These are phyloP conservation scores for Glossophaga mutica DNA, from an alignment of 2,797 vertebrate genomes.

Conservation along the genomic window DNA sequence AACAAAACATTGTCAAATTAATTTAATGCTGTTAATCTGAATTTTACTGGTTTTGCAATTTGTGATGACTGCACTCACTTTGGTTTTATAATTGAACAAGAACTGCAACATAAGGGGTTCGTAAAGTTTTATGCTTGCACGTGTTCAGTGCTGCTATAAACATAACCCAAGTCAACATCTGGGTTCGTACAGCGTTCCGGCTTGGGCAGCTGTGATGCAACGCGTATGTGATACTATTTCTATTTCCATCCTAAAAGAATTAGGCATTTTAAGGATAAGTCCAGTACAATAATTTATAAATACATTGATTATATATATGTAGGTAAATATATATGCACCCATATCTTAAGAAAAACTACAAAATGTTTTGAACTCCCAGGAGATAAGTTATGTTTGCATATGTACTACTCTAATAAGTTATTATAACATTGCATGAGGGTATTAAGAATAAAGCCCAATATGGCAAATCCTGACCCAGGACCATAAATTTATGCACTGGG, in stretches of 20 bases:
- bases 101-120: background rate
- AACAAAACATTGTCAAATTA: constrained; percentile 9
- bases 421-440: background rate
- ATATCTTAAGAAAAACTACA: background rate
- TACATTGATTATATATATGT: background rate
- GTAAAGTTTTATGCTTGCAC: constrained; percentile 32
- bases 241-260: background rate
- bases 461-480: background rate
- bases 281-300: background rate
- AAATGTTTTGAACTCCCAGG: background rate
- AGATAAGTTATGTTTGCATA: background rate
- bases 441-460: background rate
- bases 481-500: background rate
- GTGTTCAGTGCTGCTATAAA: constrained; percentile 49
- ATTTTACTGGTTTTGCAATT: constrained; percentile 45
- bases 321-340: background rate
- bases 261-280: constrained; percentile 13
- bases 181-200: background rate
- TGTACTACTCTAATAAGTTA: background rate
- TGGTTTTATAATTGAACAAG: constrained; percentile 52
- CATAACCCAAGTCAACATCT: constrained; percentile 47
- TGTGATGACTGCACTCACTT: constrained; percentile 34
- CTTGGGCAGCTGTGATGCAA: background rate
- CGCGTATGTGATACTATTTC: background rate
- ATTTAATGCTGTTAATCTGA: constrained; percentile 54